Evolutionary conservation across 2,797 vertebrate genomes (phyloP).

Genomic region (Molossus alvarezi): DNA sequence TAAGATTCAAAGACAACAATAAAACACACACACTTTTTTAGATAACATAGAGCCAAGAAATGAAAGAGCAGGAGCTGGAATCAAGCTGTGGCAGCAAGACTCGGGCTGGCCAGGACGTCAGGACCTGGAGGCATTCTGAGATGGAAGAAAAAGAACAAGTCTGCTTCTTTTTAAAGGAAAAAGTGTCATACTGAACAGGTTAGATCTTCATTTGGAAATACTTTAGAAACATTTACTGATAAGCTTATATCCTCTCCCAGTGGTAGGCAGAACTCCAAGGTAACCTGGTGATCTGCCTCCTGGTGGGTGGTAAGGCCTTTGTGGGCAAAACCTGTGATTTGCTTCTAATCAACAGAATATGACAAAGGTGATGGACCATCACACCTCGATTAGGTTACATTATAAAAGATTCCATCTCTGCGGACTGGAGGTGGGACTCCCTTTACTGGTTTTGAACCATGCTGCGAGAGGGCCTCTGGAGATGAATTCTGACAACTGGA

Average conservation of each 20-base stretch:
- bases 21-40: neutral
- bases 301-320: neutral
- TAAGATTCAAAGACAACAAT: neutral
- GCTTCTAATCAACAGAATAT: neutral
- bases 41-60: neutral
- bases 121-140: neutral
- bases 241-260: neutral
- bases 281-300: neutral
- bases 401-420: neutral
- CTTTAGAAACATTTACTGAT: neutral
- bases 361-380: neutral
- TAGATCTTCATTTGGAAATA: neutral
- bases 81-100: neutral
- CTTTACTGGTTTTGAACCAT: neutral
- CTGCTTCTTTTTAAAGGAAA: neutral
- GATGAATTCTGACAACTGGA: neutral
- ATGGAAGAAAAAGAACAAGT: constrained; percentile 16
- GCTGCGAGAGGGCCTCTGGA: neutral
- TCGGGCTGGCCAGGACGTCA: neutral
- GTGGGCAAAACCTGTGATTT: neutral
- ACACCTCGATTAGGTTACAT: neutral
- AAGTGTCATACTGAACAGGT: neutral
- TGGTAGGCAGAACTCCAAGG: neutral
- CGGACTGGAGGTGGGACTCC: neutral
- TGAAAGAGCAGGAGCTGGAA: neutral